A percentile compares a stretch with the other conserved stretches of the same genome.
Conservation (phyloP, 2,888 invertebrate genomes). For the Calameuta idolon region DNA sequence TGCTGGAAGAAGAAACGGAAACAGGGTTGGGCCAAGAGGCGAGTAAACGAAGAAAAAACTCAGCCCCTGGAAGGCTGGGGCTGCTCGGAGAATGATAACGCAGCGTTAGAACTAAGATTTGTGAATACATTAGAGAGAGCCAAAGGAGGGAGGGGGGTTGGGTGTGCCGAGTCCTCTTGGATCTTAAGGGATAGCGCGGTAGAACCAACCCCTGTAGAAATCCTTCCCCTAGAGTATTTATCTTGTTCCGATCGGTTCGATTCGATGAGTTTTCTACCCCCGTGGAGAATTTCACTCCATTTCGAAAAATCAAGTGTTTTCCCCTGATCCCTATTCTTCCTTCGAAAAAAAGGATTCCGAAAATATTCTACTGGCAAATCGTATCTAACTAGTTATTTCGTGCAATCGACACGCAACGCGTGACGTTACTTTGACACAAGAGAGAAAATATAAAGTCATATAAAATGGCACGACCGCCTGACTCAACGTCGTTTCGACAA, state of each 20-base stretch:
- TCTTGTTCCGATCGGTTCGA: constrained; percentile 47
- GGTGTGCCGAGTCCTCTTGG: constrained; percentile 27
- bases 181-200: constrained; percentile 36
- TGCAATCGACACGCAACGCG: too few species aligned
- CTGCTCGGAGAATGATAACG: constrained; percentile 62
- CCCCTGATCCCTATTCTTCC: too few species aligned
- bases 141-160: too few species aligned
- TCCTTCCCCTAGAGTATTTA: constrained; percentile 47
- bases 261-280: constrained; percentile 20
- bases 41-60: constrained; percentile 31
- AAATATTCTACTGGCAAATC: too few species aligned
- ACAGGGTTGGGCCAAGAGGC: constrained; percentile 20
- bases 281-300: too few species aligned
- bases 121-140: constrained; percentile 64
- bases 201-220: constrained; percentile 31
- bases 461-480: too few species aligned
- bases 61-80: constrained; percentile 35
- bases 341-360: too few species aligned
- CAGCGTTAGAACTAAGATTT: constrained; percentile 63
- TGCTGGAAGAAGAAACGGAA: constrained; percentile 26
- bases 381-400: too few species aligned
- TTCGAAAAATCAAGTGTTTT: too few species aligned
- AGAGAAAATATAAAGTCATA: too few species aligned
- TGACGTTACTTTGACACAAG: too few species aligned
- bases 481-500: too few species aligned